Base-by-base conservation (phyloP, 2,113 vertebrate species). In the Cyanoderma ruficeps region DNA sequence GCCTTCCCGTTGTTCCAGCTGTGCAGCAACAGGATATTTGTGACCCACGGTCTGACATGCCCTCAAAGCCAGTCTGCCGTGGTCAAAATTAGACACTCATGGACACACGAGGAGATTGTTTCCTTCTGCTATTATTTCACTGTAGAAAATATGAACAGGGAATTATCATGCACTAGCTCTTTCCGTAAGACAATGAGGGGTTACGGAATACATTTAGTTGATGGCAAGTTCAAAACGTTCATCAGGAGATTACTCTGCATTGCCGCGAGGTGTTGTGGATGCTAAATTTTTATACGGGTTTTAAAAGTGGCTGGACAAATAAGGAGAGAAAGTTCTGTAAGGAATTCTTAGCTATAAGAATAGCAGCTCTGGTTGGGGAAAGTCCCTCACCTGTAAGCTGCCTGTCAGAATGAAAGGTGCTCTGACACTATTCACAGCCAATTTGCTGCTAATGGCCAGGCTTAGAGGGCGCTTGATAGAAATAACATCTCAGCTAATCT, bases 401-500 rank as follows among this genome's bases (percentile, higher is more conserved):
- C 52, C 74, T 91, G 93, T 79, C 78, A 92, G 72, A 89, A 83
- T 52, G 80, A 82, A 80, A 91, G 61, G 81, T 41, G 28, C 70
- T 87, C 57, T 81, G 65, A 53, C 84, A 82, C 69, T 65, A 7
- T 84, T 89, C 87, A 72, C 63, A 93, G 67, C 46, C 81, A 95
- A 85, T 97, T 94, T 93, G 49, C 81, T 72, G 69, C 74, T 95
- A 91, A 93, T 65, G 77, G 83, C 44, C 53, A 60, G 71, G 24
- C 47, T 94, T 89, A 53, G 69, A 67, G 72, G 47, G 52, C 56
- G n/a, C 74, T 89, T 60, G 72, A 71, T 89, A 84, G 81, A 93
- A 94, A 92, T 83, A 94, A 89, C 80, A 79, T 82, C 91, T 92
- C 89, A 46, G 76, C 60, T 92, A 83, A 94, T 95, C 86, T 87